A percentile compares a stretch with the other conserved stretches of the same genome.
These are phyloP conservation scores for Shargacucullia verbasci DNA, from an alignment of 2,888 invertebrate species.

Conservation along the genomic window DNA sequence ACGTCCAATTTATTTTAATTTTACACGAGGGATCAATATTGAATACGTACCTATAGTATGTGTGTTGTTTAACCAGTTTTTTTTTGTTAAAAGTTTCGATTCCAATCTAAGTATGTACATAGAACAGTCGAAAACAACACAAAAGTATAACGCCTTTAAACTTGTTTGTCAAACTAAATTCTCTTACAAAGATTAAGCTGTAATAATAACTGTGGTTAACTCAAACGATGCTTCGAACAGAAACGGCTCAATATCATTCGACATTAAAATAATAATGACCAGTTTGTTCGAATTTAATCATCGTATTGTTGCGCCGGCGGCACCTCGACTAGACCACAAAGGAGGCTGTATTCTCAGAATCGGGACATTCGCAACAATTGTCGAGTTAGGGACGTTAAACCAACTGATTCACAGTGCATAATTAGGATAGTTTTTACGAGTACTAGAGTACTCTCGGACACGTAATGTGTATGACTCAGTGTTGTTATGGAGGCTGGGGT, in stretches of 20 bases:
- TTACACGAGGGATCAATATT: too few species aligned
- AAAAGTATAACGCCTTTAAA: constrained; percentile 12
- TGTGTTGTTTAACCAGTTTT: too few species aligned
- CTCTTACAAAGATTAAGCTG: constrained; percentile 35
- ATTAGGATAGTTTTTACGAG: constrained; percentile 78
- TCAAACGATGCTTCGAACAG: constrained; percentile 37
- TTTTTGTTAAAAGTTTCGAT: too few species aligned
- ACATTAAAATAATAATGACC: constrained; percentile 59
- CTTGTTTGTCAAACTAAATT: constrained; percentile 47
- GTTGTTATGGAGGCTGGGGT: constrained; percentile 51
- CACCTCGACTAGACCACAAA: constrained; percentile 71
- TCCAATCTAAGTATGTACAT: too few species aligned
- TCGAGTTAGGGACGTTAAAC: constrained; percentile 60
- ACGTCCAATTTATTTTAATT: too few species aligned
- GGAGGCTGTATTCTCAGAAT: constrained; percentile 70
- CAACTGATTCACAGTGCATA: constrained; percentile 75
- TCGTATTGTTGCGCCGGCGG: constrained; percentile 59
- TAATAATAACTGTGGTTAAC: constrained; percentile 53
- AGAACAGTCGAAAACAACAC: not conserved
- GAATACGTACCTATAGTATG: too few species aligned
- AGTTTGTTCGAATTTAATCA: constrained; percentile 56
- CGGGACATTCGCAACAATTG: constrained; percentile 55
- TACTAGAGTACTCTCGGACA: constrained; percentile 55
- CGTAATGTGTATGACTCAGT: constrained; percentile 61
- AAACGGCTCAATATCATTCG: constrained; percentile 55